Conservation (phyloP, 2,888 invertebrate species). For the Eumerus sabulonum region DNA sequence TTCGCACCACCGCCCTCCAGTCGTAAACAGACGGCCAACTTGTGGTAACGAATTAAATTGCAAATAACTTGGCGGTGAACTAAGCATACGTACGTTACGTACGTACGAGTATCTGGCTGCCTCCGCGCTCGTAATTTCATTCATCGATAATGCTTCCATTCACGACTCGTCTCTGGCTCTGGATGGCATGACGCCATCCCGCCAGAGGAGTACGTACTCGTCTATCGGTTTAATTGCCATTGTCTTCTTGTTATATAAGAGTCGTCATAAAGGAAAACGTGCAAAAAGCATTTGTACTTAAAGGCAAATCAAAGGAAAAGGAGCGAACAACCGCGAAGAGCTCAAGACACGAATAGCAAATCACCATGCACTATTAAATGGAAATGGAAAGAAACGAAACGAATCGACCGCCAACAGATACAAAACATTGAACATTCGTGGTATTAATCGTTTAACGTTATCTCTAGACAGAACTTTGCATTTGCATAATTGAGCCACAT, state of each 20-base stretch:
- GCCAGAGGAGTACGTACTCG: conserved; percentile 35
- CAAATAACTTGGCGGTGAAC: not conserved
- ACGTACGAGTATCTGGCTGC: too few species aligned
- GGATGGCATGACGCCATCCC: conserved; percentile 1
- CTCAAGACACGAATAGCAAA: conserved; percentile 62
- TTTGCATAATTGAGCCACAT: conserved; percentile 68
- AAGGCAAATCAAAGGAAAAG: conserved; percentile 7
- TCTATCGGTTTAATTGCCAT: conserved; percentile 53
- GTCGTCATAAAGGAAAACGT: conserved; percentile 11
- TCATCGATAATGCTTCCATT: conserved; percentile 50
- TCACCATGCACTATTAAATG: conserved; percentile 64
- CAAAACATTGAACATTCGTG: conserved; percentile 36
- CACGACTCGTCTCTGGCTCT: conserved; percentile 26
- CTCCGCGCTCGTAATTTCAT: conserved; percentile 37
- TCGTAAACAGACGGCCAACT: conserved; percentile 5
- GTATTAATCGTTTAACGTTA: conserved; percentile 65
- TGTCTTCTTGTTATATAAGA: conserved; percentile 40
- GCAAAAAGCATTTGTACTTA: conserved; percentile 11
- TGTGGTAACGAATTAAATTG: not conserved
- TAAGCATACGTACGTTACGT: conserved; percentile 1
- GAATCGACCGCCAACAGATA: conserved; percentile 66
- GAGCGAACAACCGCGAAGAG: not conserved
- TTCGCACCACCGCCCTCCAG: not conserved
- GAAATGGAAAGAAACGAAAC: too few species aligned
- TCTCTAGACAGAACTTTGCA: conserved; percentile 56